Conservation (phyloP, 2,888 invertebrate genomes). For the Heterodera filipjevi region DNA sequence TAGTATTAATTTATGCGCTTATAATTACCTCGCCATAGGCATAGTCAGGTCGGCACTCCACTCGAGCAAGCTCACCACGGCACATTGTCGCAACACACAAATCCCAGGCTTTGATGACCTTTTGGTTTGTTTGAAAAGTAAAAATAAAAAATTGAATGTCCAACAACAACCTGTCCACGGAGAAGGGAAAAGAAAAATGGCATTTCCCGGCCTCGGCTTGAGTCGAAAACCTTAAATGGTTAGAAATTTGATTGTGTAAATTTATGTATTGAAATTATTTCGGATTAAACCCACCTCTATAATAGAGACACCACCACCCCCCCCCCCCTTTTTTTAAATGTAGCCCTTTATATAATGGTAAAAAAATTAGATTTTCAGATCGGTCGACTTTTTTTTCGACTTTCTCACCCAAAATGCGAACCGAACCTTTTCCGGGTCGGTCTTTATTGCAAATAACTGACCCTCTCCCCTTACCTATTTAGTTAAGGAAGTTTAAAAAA, state of each 20-base stretch:
- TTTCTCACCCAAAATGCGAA: too few relatives aligned
- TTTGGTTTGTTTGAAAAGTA: background rate
- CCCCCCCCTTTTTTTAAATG: too few relatives aligned
- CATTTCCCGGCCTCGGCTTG: conserved; percentile 80
- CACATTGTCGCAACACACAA: conserved; percentile 91
- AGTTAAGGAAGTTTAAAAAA: too few relatives aligned
- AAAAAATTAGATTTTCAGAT: too few relatives aligned
- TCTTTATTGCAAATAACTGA: too few relatives aligned
- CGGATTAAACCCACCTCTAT: too few relatives aligned
- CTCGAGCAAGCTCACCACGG: conserved; percentile 73
- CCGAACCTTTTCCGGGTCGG: too few relatives aligned
- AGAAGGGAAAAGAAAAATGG: conserved; percentile 87
- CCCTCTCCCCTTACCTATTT: too few relatives aligned
- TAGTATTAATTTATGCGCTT: background rate
- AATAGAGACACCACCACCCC: too few relatives aligned
- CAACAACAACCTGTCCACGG: conserved; percentile 75
- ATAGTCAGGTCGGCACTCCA: conserved; percentile 85
- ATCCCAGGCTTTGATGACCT: conserved; percentile 75
- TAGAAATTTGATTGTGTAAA: background rate
- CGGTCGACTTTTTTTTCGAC: too few relatives aligned
- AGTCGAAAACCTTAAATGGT: conserved; percentile 79
- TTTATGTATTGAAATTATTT: too few relatives aligned
- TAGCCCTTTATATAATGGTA: too few relatives aligned
- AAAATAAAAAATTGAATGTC: background rate
- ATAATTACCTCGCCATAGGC: conserved; percentile 76